phyloP scores from a whole-genome alignment of 2,113 vertebrate genomes.

The Dasyprocta punctata region DNA sequence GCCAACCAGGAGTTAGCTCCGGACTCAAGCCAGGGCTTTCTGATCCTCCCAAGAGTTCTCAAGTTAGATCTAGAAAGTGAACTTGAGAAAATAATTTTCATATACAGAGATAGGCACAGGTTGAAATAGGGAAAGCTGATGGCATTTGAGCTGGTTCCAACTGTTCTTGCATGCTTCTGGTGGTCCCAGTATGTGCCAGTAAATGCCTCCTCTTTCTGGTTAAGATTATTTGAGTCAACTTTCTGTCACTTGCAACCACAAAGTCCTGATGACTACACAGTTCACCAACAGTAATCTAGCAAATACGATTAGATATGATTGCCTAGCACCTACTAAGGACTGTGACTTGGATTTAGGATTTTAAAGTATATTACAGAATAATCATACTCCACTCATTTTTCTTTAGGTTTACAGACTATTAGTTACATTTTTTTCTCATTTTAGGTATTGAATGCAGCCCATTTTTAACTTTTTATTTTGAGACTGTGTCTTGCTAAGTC shows the following conservation, averaged over 20 bases:
- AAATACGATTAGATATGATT: background rate
- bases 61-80: background rate
- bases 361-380: background rate
- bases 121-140: background rate
- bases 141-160: background rate
- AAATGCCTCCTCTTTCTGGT: background rate
- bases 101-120: background rate
- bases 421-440: background rate
- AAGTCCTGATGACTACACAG: background rate
- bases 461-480: background rate
- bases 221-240: conserved; percentile 27
- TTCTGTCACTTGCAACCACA: conserved; percentile 38
- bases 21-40: background rate
- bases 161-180: background rate
- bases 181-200: background rate
- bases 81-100: background rate
- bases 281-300: background rate
- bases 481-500: background rate
- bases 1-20: background rate
- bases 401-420: background rate
- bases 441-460: background rate
- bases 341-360: background rate
- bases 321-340: background rate
- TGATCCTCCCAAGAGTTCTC: background rate
- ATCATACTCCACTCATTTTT: background rate